Base-by-base conservation (phyloP, 2,888 invertebrate genomes). In the Epistrophe eligans region DNA sequence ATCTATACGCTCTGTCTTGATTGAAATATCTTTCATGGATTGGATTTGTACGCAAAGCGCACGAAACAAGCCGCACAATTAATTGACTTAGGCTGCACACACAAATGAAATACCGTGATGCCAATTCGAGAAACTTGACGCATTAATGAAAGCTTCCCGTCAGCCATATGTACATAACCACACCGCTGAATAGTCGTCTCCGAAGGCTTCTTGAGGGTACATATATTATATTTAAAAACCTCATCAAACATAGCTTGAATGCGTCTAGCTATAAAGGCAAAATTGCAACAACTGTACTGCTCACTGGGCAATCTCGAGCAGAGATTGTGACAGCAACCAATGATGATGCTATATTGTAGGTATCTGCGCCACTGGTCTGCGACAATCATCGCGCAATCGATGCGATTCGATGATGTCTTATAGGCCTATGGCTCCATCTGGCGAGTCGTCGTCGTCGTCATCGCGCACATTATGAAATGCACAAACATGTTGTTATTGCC, bases 401-500 rank as follows among this genome's bases (percentile, higher is more conserved):
- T 28, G 43, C n/a, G 3, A 64, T 43, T 2, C 72, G 38, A 38
- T 70, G 70, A 70, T 70, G 55, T 55, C 74, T 32, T 35, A 5
- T 48, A 62, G 62, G 70, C 67, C 52, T 71, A 66, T 71, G 76
- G 17, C 67, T 77, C 67, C 70, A 74, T 71, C 79, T 72, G 70
- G 64, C 50, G 55, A 66, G 79, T 55, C 55, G 24, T 32, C 5
- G 32, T 32, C 32, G 32, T 24, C 32, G 79, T 55, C 55, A 15
- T 52, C 40, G 77, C 55, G 77, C 48, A 81, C 74, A 79, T 82
- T 81, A 82, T 85, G 81, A 85, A 85, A 82, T 85, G 77, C 73
- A 28, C 81, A 81, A 85, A 85, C 85, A 85, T 85, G 85, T 64
- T 81, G 85, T 82, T 82, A 64, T 85, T 85, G 64, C 85, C 85